These are phyloP conservation scores for Tinamus major DNA, from an alignment of 2,797 vertebrate species.

Conservation along the genomic window DNA sequence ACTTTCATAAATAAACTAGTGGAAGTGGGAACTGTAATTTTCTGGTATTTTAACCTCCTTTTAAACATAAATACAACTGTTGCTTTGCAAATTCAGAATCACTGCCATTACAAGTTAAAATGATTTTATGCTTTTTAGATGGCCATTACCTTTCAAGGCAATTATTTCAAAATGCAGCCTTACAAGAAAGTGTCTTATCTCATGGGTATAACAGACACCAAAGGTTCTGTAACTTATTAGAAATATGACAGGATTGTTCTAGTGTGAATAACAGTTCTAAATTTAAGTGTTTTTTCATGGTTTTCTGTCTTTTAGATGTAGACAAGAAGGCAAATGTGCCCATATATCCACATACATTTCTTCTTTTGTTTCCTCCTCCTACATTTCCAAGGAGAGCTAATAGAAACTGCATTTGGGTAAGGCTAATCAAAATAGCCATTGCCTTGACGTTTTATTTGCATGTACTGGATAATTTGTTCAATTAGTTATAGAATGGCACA, in stretches of 20 bases:
- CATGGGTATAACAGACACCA: not conserved
- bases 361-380: not conserved
- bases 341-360: not conserved
- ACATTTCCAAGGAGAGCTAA: not conserved
- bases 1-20: not conserved
- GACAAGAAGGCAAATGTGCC: not conserved
- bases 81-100: not conserved
- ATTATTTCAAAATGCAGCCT: not conserved
- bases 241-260: not conserved
- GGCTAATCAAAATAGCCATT: not conserved
- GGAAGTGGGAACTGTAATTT: not conserved
- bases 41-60: not conserved
- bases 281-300: not conserved
- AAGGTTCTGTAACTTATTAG: not conserved
- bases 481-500: not conserved
- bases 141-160: not conserved
- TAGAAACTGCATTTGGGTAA: not conserved
- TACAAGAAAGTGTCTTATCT: not conserved
- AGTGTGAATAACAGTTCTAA: not conserved
- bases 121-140: not conserved
- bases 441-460: not conserved
- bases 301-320: not conserved
- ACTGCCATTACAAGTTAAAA: not conserved
- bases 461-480: not conserved
- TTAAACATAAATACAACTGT: not conserved